Conservation (phyloP, 1,140 invertebrate genomes). For the Coboldia fuscipes region DNA sequence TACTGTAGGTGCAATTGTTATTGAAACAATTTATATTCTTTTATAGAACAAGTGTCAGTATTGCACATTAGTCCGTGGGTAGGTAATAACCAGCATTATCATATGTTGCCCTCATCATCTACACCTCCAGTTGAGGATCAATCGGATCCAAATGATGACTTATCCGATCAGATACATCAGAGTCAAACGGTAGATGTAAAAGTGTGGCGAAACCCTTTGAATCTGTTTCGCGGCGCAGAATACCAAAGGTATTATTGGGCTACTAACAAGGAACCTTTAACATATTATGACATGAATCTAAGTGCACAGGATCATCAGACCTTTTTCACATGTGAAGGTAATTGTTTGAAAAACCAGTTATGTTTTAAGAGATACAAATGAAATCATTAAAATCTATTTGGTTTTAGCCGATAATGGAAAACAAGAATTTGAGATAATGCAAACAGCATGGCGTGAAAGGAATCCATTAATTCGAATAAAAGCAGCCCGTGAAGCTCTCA, state of each 20-base stretch:
- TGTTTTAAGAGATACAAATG: not conserved
- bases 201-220: slow-evolving; percentile 94
- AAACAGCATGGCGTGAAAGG: slow-evolving; percentile 89
- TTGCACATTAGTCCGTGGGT: slow-evolving; percentile 89
- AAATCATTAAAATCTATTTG: not conserved
- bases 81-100: slow-evolving; percentile 27
- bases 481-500: slow-evolving; percentile 72
- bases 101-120: slow-evolving; percentile 6
- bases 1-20: not conserved
- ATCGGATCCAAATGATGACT: slow-evolving; percentile 20
- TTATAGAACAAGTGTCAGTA: slow-evolving; percentile 72
- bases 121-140: slow-evolving; percentile 7
- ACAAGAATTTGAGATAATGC: slow-evolving; percentile 92
- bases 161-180: slow-evolving; percentile 49
- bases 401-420: slow-evolving; percentile 72
- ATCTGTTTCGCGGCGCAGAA: slow-evolving; percentile 87
- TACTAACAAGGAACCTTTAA: slow-evolving; percentile 85
- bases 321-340: slow-evolving; percentile 82
- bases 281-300: slow-evolving; percentile 98
- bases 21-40: slow-evolving; percentile 1
- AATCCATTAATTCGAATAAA: slow-evolving; percentile 82
- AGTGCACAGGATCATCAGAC: slow-evolving; percentile 98
- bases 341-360: not conserved
- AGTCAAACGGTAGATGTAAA: slow-evolving; percentile 34
- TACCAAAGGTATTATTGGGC: slow-evolving; percentile 84